Base-by-base conservation (phyloP, 2,797 vertebrate species). In the Petrocephalus sullivani region DNA sequence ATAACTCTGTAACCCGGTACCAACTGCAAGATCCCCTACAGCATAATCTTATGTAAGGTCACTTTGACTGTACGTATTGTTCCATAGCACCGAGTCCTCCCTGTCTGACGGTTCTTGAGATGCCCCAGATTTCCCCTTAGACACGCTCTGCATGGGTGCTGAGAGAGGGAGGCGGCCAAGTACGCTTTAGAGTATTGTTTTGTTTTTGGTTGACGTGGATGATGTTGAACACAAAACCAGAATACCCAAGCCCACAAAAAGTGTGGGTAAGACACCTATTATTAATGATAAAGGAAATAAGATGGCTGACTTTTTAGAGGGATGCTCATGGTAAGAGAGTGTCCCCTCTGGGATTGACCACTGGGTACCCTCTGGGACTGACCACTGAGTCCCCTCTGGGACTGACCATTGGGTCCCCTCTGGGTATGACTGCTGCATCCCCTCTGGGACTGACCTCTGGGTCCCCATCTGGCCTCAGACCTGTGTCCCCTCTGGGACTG, bases 21-120 rank as follows among this genome's bases (percentile, higher is more conserved):
- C 46, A 92, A 92, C 90, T 89, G 90, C 89, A 93, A 94, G 64
- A 93, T 92, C 93, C 93, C 90, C 93, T 92, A 94, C 92, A 92
- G 92, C 90, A 93, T 94, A 93, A 94, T 95, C 92, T 92, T 93
- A 95, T 94, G 94, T 94, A 94, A 95, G 95, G 93, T 91, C 95
- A 94, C 94, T 85, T 33, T 94, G 92, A 92, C 93, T 94, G 93
- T 94, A 94, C 91, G 92, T 93, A 95, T 94, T 92, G 93, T 89
- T 89, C 92, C 91, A 91, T 90, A 90, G 90, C 91, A 90, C 93
- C 91, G 90, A 93, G 92, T 88, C 88, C 87, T 88, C 90, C 90
- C 88, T 90, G 85, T 89, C 92, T 75, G 90, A 91, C 87, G 89
- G 89, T 90, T 90, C 92, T 90, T 92, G 67, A 75, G 28, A 75